phyloP scores from a whole-genome alignment of 2,113 vertebrate species.

The Hippocampus mohnikei region DNA sequence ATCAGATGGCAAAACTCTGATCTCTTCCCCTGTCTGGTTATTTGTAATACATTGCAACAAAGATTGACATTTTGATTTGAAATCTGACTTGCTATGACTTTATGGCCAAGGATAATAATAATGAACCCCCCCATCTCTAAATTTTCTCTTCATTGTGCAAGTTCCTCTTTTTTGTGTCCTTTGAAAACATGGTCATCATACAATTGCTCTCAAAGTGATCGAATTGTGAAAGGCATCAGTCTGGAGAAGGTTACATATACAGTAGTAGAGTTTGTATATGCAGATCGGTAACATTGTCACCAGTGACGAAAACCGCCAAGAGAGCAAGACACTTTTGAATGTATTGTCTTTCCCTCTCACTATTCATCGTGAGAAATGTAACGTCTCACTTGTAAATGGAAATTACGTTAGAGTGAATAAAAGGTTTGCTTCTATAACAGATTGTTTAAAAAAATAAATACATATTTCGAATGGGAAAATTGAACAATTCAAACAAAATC shows the following conservation, averaged over 20 bases:
- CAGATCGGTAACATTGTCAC: too few relatives aligned
- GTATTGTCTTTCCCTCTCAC: neutral
- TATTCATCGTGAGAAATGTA: neutral
- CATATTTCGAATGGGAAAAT: neutral
- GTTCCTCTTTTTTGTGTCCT: too few relatives aligned
- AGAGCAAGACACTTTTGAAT: neutral
- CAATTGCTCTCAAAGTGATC: too few relatives aligned
- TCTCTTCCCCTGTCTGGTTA: conserved; percentile 27
- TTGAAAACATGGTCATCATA: too few relatives aligned
- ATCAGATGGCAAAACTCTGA: conserved; percentile 46
- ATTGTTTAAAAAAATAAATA: neutral
- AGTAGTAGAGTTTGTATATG: neutral
- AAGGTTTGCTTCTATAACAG: neutral
- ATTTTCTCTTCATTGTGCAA: neutral
- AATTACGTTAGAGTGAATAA: neutral
- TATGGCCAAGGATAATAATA: conserved; percentile 18
- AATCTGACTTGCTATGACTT: conserved; percentile 50
- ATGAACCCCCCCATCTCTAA: neutral
- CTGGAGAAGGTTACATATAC: too few relatives aligned
- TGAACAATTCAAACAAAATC: neutral
- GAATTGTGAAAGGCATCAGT: too few relatives aligned
- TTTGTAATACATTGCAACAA: conserved; percentile 39
- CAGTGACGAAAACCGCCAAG: neutral
- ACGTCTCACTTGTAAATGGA: neutral
- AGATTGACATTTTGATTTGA: conserved; percentile 62